Base-by-base conservation (phyloP, 2,888 invertebrate genomes). In the Neria commutata region DNA sequence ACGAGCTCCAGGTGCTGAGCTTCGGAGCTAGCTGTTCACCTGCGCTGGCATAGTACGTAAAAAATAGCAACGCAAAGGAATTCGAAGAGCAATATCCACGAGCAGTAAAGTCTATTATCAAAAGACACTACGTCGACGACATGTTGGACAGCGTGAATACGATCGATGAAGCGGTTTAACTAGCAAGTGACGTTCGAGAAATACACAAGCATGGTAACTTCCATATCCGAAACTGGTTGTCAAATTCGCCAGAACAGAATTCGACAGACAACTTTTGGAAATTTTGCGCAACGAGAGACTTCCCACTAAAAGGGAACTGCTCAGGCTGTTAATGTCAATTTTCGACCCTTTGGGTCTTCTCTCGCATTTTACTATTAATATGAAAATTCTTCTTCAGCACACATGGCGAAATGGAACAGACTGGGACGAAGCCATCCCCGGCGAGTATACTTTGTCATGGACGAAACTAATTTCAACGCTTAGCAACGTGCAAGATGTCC, bases 61-160 rank as follows among this genome's bases (percentile, higher is more conserved):
- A 67, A 49, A 67, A 64, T n/a, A 6, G 16, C 4, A 37, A 37
- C n/a, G 37, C 37, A 14, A n/a, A 14, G n/a, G 37, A 37, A 37
- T 4, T 14, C 16, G 37, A n/a, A 37, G 37, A 8, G n/a, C n/a
- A 60, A 45, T 63, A 46, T 45, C 60, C 63, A n/a, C n/a, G n/a
- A n/a, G n/a, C n/a, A n/a, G n/a, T n/a, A n/a, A n/a, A n/a, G n/a
- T 62, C 57, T 11, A 65, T 65, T 16, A 45, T 49, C 3, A 37
- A 54, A 24, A 49, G 61, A 11, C 65, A 67, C 42, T 67, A 75
- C 40, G 68, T 75, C 47, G 70, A 76, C 42, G 73, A 74, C 23
- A 66, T 68, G 54, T 46, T 75, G 14, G 67, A 69, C 33, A 70
- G 71, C 33, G 61, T 62, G 3, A 56, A 70, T 25, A 61, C 67